Conservation (phyloP, 2,797 vertebrate species). For the Aythya fuligula region DNA sequence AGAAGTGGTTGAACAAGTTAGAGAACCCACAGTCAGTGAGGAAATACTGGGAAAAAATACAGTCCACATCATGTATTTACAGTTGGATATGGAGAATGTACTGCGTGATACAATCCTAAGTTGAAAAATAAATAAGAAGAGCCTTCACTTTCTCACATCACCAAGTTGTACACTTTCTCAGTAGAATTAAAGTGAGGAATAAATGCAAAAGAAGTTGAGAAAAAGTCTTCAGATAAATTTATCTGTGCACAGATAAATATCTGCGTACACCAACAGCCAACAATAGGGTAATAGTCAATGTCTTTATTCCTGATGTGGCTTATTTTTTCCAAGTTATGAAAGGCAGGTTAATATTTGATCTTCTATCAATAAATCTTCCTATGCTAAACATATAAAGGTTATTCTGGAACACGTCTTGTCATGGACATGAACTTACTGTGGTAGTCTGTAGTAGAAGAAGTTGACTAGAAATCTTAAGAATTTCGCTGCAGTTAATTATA, state of each 20-base stretch:
- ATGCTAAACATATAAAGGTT: neutral
- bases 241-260: neutral
- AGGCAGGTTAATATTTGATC: conserved; percentile 60
- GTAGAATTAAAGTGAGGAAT: neutral
- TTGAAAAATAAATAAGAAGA: neutral
- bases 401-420: neutral
- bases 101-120: neutral
- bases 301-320: neutral
- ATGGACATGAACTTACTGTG: neutral
- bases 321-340: conserved; percentile 12
- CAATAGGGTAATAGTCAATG: neutral
- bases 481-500: neutral
- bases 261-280: neutral
- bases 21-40: neutral
- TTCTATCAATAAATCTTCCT: neutral
- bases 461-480: neutral
- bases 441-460: neutral
- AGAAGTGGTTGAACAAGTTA: neutral
- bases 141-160: neutral
- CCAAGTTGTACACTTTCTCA: neutral
- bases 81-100: neutral
- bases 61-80: neutral
- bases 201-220: neutral
- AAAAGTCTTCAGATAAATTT: neutral
- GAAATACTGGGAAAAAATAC: neutral